Conservation (phyloP, 2,888 invertebrate species). For the Melanchra persicariae region DNA sequence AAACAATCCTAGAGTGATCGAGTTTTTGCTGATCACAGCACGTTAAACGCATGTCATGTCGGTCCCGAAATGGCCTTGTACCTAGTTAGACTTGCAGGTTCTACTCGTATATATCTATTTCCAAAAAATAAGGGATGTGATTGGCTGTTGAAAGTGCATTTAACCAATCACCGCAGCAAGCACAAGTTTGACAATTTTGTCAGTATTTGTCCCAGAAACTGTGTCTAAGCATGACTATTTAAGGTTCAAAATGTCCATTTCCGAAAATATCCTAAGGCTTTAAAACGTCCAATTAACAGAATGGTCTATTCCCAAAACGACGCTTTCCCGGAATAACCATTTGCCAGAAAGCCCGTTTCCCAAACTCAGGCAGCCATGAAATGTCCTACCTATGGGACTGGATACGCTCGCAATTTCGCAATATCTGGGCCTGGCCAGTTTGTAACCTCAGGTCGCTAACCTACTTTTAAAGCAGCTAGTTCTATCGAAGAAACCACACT, state of each 20-base stretch:
- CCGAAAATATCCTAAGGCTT: not conserved
- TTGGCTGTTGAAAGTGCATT: not conserved
- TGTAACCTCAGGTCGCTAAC: not conserved
- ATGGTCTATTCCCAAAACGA: slow-evolving; percentile 15
- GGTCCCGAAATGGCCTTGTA: too few species aligned
- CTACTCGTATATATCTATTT: too few species aligned
- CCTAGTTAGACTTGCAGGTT: too few species aligned
- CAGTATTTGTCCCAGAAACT: not conserved
- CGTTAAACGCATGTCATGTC: too few species aligned
- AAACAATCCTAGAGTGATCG: too few species aligned
- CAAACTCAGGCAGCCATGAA: slow-evolving; percentile 3
- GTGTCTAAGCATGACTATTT: not conserved
- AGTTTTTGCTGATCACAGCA: too few species aligned
- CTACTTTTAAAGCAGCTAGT: not conserved
- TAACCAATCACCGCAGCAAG: not conserved
- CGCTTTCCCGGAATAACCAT: slow-evolving; percentile 22
- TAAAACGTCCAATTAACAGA: slow-evolving; percentile 21
- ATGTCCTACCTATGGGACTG: slow-evolving; percentile 7
- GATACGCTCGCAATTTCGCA: not conserved
- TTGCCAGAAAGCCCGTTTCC: not conserved
- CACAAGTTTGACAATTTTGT: not conserved
- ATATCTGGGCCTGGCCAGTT: not conserved
- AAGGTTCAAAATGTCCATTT: not conserved
- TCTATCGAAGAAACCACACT: not conserved
- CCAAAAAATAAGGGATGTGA: not conserved